Base-by-base conservation (phyloP, 2,113 vertebrate species). In the Laticauda laticaudata region DNA sequence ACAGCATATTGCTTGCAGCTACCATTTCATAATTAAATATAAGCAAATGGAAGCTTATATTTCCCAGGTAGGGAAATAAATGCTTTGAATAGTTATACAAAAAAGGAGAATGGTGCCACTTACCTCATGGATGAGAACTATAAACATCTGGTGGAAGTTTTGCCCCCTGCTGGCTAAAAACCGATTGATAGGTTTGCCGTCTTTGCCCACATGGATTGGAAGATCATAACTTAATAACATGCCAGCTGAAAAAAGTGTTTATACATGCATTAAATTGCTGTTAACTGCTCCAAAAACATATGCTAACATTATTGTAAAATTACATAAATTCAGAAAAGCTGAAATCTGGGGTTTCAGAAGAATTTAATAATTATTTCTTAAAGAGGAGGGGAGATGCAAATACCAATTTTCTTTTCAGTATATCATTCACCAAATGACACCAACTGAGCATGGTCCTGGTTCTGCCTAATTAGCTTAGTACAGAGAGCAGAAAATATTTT, bases 111-210 rank as follows among this genome's bases (percentile, higher is more conserved):
- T 1, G 29, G 4, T 1, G 91, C 55, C 5, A 90, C 97, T 95
- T 97, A 99, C 99, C 97, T 99, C 99, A 23, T 99, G 99, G 57
- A 99, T 97, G 29, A 99, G 98, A 6, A 98, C 97, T 0, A 98
- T 97, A 91, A 99, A 97, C 64, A 96, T 99, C 95, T 99, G 99
- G 96, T 99, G 99, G 97, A 98, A 99, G 95, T 90, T 98, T 91
- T 98, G 98, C 91, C 98, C 98, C 93, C 99, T 98, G 95, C 98
- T 99, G 92, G 97, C 95, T 69, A 99, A 98, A 93, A 99, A 98
- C 51, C 99, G 98, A 86, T 94, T 96, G 90, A 99, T 98, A 5
- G 98, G 98, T 93, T 97, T 98, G 51, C 99, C 98, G 15, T 98
- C 98, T 93, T 98, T 98, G 94, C 98, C 99, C 2, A 96, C 96